These are phyloP conservation scores for Crotalus helleri DNA, from an alignment of 2,113 vertebrate species.

Conservation along the genomic window DNA sequence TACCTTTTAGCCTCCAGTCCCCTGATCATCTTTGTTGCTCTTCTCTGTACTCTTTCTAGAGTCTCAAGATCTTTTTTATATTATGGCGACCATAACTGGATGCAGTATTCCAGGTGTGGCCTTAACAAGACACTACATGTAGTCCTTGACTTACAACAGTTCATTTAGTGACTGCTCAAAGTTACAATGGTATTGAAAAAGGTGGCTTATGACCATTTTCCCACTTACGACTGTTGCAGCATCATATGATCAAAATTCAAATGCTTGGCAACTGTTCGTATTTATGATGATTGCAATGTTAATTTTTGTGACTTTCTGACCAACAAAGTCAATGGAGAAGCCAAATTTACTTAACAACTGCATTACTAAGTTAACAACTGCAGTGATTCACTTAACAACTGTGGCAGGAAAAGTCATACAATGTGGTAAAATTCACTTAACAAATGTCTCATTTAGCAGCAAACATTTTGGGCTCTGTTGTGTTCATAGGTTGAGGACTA, in stretches of 20 bases:
- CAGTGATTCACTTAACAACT: not conserved
- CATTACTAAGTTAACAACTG: not conserved
- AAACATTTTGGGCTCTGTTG: not conserved
- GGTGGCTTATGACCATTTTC: not conserved
- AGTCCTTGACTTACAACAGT: not conserved
- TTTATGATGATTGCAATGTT: not conserved
- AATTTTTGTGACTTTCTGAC: not conserved
- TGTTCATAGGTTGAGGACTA: not conserved
- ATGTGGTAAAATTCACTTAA: not conserved
- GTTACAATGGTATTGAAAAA: not conserved
- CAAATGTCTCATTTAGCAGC: not conserved
- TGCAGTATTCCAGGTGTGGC: not conserved
- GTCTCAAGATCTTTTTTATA: not conserved
- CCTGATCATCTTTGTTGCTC: not conserved
- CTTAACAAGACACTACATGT: not conserved
- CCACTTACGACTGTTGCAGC: not conserved
- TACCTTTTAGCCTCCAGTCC: not conserved
- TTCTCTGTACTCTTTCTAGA: not conserved
- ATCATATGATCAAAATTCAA: not conserved
- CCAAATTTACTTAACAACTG: not conserved
- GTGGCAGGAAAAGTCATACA: not conserved
- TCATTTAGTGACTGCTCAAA: not conserved
- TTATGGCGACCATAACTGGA: not conserved
- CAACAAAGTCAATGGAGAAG: not conserved
- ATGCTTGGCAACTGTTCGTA: not conserved